Evolutionary conservation across 2,113 vertebrate genomes (phyloP), one percentile per base, ranked within the genome.

Genomic region (Arvicanthis niloticus): DNA sequence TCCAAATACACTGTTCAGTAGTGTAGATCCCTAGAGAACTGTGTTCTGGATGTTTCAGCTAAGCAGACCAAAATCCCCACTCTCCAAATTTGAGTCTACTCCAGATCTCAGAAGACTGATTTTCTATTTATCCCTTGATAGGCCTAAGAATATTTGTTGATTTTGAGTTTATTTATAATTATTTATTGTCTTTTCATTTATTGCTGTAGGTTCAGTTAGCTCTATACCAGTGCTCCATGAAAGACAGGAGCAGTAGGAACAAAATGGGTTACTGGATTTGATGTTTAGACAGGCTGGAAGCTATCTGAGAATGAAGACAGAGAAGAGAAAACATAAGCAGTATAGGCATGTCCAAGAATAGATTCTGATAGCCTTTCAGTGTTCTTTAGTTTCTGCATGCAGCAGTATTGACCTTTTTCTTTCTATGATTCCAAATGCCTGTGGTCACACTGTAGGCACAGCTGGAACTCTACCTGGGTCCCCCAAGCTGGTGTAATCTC

Each of bases 381-480:
- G 13, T 42, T 37, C 21, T 19, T 78, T 40, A 48, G 17, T 22
- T 34, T 45, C 73, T 56, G 21, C 60, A 6, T 78, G 31, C 26
- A 34, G 6, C 58, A 17, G 31, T 13, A 22, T 24, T 80, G 10
- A 11, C 11, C 26, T 5, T 17, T 5, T 17, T 26, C 12, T 48
- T 21, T 48, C 9, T 17, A 5, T 72, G 31, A 1, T 9, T 42
- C 34, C 10, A 40, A 5, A 82, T 7, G 8, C 7, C 37, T 82
- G 15, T 3, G 12, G 4, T 62, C 3, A 21, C 1, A 10, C 1
- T n/a, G 4, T 29, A 42, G 37, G 12, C 68, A 53, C 16, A 89
- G 34, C 12, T 65, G 37, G 34, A 51, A 9, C 11, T 3, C 0
- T 40, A 45, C 4, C 1, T 51, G n/a, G 9, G n/a, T 10, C 22